Conservation (phyloP, 2,113 vertebrate species). For the Ceuthmochares aereus region DNA sequence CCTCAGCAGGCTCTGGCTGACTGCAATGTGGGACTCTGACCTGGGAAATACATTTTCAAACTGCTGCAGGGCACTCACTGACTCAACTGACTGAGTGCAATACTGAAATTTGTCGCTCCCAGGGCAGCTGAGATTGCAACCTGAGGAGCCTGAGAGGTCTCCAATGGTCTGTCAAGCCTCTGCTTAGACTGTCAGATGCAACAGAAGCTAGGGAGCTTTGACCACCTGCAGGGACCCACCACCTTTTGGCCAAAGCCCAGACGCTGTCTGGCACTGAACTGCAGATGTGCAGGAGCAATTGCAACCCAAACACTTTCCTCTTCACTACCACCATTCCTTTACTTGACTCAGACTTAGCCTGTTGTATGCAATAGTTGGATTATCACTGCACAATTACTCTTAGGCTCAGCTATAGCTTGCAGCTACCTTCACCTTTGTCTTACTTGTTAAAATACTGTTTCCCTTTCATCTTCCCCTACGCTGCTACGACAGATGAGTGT, state of each 20-base stretch:
- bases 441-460: not conserved
- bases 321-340: not conserved
- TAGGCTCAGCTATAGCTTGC: not conserved
- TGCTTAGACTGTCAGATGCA: not conserved
- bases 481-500: not conserved
- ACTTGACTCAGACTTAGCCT: not conserved
- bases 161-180: not conserved
- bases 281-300: not conserved
- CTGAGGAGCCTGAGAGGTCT: rapidly evolving
- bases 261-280: not conserved
- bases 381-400: not conserved
- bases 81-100: not conserved
- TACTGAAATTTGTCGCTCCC: rapidly evolving
- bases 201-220: not conserved
- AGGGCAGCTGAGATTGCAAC: not conserved
- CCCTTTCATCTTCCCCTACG: not conserved
- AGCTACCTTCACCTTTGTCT: not conserved
- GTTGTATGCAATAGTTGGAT: not conserved
- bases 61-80: not conserved
- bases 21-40: not conserved
- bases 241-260: not conserved
- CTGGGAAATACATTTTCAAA: not conserved
- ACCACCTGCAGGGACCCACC: not conserved
- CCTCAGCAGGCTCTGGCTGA: not conserved
- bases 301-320: not conserved